A percentile compares a stretch with the other conserved stretches of the same genome.
phyloP scores from a whole-genome alignment of 2,888 invertebrate genomes.

The Strigamia transsilvanica region DNA sequence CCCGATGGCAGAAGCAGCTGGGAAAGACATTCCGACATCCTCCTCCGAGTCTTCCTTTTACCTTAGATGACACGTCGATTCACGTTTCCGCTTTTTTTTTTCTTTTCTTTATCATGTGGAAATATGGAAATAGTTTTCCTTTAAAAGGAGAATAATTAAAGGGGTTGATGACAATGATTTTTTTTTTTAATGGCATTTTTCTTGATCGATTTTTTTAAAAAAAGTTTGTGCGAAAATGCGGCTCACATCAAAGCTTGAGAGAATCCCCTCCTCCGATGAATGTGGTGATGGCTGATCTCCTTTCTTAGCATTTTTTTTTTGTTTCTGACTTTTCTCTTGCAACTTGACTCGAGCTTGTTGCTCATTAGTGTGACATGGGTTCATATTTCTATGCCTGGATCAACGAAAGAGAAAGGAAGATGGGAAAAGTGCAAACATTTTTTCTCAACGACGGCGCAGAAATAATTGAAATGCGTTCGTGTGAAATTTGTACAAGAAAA shows the following conservation, averaged over 20 bases:
- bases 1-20: constrained; percentile 37
- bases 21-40: constrained; percentile 10
- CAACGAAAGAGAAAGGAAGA: neutral
- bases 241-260: constrained; percentile 30
- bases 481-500: too few species aligned
- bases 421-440: neutral
- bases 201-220: neutral
- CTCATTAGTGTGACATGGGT: constrained; percentile 39
- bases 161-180: neutral
- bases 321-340: neutral
- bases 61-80: constrained; percentile 31
- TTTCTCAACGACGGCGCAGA: neutral
- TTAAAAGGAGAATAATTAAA: neutral
- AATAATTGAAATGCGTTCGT: too few species aligned
- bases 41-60: neutral
- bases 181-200: neutral
- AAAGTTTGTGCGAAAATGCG: neutral
- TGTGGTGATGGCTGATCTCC: constrained; percentile 29
- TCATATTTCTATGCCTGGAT: neutral
- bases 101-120: neutral
- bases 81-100: neutral
- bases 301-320: constrained; percentile 20
- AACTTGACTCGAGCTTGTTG: neutral
- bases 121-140: neutral
- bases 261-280: neutral